These are phyloP conservation scores for Ceratina australensis DNA, from an alignment of 1,140 invertebrate species.

Conservation along the genomic window DNA sequence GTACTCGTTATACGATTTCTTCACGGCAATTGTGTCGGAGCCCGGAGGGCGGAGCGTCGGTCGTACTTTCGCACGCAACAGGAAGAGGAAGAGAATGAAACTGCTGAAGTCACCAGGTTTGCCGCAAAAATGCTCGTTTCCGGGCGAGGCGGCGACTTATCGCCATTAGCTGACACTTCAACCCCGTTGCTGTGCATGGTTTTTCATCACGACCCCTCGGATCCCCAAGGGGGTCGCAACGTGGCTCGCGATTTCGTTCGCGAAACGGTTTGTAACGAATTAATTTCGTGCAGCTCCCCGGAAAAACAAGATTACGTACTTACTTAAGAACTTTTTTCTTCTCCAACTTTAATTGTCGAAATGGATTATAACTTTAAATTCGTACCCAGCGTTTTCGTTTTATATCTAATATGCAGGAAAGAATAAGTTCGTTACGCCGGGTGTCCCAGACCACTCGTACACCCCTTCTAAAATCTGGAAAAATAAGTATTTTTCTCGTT, in stretches of 20 bases:
- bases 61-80: conserved; percentile 31
- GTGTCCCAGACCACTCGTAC: too few relatives aligned
- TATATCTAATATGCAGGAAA: neutral
- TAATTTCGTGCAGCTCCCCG: conserved; percentile 37
- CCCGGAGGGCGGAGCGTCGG: neutral
- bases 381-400: neutral
- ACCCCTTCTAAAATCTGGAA: too few relatives aligned
- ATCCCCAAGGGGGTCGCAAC: neutral
- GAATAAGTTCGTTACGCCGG: too few relatives aligned
- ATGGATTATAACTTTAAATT: too few relatives aligned
- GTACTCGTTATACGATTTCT: conserved; percentile 16
- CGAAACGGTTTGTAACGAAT: conserved; percentile 39
- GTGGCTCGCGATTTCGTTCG: too few relatives aligned
- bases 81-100: conserved; percentile 36
- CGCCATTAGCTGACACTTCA: conserved; percentile 62
- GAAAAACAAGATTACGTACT: conserved; percentile 46
- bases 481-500: too few relatives aligned
- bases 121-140: conserved; percentile 59
- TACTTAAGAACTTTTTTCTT: neutral
- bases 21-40: neutral
- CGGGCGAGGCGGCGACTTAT: conserved; percentile 58
- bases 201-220: conserved; percentile 49
- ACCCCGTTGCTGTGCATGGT: conserved; percentile 34
- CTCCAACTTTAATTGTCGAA: neutral
- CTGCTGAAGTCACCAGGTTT: conserved; percentile 55